phyloP scores from a whole-genome alignment of 2,888 invertebrate genomes.

The Chalcosyrphus nemorum region DNA sequence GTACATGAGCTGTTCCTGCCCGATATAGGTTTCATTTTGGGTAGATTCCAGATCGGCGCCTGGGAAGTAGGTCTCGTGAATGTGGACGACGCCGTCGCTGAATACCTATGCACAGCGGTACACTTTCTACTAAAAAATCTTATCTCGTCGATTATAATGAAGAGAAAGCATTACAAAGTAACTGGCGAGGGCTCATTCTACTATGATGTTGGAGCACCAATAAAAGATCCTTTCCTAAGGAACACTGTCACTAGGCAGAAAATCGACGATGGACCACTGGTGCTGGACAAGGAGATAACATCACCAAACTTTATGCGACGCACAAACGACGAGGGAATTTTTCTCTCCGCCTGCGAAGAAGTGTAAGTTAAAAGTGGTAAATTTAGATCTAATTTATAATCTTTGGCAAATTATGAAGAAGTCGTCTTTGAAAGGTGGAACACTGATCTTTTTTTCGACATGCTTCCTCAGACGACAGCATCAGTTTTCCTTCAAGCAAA shows the following conservation, averaged over 20 bases:
- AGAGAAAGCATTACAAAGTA: slow-evolving; percentile 90
- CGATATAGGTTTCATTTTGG: slow-evolving; percentile 91
- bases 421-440: no score
- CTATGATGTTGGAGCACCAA: slow-evolving; percentile 90
- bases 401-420: no score
- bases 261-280: slow-evolving; percentile 84
- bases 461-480: no score
- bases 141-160: slow-evolving; percentile 89
- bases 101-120: slow-evolving; percentile 91
- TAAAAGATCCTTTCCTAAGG: slow-evolving; percentile 91
- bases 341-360: slow-evolving; percentile 88
- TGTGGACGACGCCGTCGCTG: slow-evolving; percentile 91
- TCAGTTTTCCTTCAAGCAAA: no score
- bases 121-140: slow-evolving; percentile 92
- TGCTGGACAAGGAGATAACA: slow-evolving; percentile 85
- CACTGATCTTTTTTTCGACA: no score
- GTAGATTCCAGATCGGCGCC: slow-evolving; percentile 91
- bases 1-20: slow-evolving; percentile 91
- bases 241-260: slow-evolving; percentile 88
- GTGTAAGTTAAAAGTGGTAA: no score
- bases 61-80: slow-evolving; percentile 95
- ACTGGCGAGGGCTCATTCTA: slow-evolving; percentile 87
- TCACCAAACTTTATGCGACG: slow-evolving; percentile 87
- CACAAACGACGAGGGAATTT: slow-evolving; percentile 90
- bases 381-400: no score